Evolutionary conservation across 2,888 invertebrate species (phyloP).

Genomic region (Aricia artaxerxes): DNA sequence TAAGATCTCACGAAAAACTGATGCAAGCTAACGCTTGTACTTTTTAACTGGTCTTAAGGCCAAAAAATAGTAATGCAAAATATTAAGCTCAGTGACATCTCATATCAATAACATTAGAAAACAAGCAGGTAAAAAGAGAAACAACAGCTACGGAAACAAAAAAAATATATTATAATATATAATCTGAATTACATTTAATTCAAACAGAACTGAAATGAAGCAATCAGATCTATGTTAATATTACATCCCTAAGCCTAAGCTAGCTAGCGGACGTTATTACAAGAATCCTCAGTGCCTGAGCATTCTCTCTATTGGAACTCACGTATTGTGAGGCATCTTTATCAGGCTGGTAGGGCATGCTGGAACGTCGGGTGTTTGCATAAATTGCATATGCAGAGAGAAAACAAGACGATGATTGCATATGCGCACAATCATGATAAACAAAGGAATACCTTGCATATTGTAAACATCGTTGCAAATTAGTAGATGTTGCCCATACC

Average conservation of each 20-base stretch:
- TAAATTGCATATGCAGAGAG: background rate
- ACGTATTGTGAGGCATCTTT: conserved; percentile 21
- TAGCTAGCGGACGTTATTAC: background rate
- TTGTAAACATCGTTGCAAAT: background rate
- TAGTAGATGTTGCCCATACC: background rate
- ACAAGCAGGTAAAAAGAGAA: too few species aligned
- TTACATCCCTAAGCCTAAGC: background rate
- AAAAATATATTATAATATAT: too few species aligned
- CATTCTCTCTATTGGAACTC: background rate
- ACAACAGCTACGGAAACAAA: too few species aligned
- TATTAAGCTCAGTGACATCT: too few species aligned
- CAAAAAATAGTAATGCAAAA: too few species aligned
- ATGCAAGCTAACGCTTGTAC: too few species aligned
- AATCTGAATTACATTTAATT: background rate
- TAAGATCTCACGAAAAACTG: too few species aligned
- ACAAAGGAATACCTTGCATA: background rate
- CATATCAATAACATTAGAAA: too few species aligned
- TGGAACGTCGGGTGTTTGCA: conserved; percentile 9
- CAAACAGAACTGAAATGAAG: background rate
- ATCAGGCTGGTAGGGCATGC: background rate
- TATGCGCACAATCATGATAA: background rate
- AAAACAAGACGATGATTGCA: background rate
- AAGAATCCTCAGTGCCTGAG: background rate
- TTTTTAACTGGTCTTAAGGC: too few species aligned
- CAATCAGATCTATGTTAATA: background rate